Conservation (phyloP, 1,140 invertebrate species). For the Gonatopus flavifemur region DNA sequence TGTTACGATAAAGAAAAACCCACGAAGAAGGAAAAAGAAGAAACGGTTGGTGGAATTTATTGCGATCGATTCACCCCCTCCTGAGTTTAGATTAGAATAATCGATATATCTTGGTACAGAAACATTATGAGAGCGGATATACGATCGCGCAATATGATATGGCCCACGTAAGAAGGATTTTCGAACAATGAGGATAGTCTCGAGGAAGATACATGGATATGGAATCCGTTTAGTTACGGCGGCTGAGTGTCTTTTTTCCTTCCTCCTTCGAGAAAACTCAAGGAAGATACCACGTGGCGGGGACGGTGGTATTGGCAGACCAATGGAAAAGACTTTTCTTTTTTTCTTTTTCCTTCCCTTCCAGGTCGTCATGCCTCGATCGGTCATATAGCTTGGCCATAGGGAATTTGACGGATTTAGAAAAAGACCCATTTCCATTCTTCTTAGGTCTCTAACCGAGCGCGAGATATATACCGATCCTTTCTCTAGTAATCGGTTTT, state of each 20-base stretch:
- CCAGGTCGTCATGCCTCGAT: too few relatives aligned
- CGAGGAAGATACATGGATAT: slow-evolving; percentile 7
- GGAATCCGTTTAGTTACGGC: slow-evolving; percentile 31
- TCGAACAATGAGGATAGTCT: slow-evolving; percentile 17
- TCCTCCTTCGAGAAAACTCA: slow-evolving; percentile 9
- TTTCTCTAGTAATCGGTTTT: slow-evolving; percentile 26
- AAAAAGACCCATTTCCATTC: slow-evolving; percentile 26
- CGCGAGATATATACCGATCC: slow-evolving; percentile 13
- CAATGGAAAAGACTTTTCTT: neutral
- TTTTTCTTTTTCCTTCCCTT: too few relatives aligned
- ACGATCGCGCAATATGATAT: too few relatives aligned
- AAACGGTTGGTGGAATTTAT: too few relatives aligned
- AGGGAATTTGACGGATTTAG: slow-evolving; percentile 29
- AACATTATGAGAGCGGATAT: too few relatives aligned
- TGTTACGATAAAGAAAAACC: too few relatives aligned
- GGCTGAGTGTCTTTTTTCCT: slow-evolving; percentile 26
- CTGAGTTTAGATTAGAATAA: too few relatives aligned
- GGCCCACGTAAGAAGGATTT: neutral
- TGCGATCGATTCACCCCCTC: too few relatives aligned
- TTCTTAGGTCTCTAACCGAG: slow-evolving; percentile 23
- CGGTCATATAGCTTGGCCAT: neutral
- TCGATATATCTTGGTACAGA: too few relatives aligned
- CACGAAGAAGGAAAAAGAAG: too few relatives aligned
- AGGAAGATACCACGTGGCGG: neutral
- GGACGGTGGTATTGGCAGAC: slow-evolving; percentile 11